phyloP scores from a whole-genome alignment of 2,888 invertebrate genomes.

The Agrotis clavis region DNA sequence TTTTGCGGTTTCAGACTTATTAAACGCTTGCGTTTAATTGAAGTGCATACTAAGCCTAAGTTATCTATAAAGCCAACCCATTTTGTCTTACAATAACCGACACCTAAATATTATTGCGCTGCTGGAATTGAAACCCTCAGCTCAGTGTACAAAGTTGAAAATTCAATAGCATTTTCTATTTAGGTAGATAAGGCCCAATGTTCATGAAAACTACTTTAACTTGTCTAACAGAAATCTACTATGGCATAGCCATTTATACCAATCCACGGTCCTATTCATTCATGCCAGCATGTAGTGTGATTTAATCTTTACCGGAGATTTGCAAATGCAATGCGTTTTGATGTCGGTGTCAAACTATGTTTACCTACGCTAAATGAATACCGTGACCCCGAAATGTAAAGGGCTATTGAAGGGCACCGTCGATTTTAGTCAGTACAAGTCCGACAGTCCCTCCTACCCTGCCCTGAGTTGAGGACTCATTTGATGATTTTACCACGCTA shows the following conservation, averaged over 20 bases:
- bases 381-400: too few species aligned
- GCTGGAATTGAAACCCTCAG: neutral
- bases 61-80: slow-evolving; percentile 26
- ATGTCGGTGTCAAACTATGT: neutral
- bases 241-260: slow-evolving; percentile 21
- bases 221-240: slow-evolving; percentile 22
- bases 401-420: too few species aligned
- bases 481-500: too few species aligned
- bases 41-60: neutral
- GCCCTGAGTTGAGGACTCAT: too few species aligned
- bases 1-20: too few species aligned
- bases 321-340: slow-evolving; percentile 19
- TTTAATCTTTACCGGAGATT: slow-evolving; percentile 25
- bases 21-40: too few species aligned
- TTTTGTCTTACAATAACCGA: neutral
- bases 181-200: neutral
- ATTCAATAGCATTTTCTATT: neutral
- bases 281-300: slow-evolving; percentile 3
- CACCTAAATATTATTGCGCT: neutral
- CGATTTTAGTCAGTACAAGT: too few species aligned
- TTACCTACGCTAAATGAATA: neutral
- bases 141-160: neutral
- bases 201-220: neutral
- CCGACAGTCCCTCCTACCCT: too few species aligned
- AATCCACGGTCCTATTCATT: slow-evolving; percentile 17